Evolutionary conservation across 2,797 vertebrate species (phyloP).

Genomic region (Mastacembelus armatus): DNA sequence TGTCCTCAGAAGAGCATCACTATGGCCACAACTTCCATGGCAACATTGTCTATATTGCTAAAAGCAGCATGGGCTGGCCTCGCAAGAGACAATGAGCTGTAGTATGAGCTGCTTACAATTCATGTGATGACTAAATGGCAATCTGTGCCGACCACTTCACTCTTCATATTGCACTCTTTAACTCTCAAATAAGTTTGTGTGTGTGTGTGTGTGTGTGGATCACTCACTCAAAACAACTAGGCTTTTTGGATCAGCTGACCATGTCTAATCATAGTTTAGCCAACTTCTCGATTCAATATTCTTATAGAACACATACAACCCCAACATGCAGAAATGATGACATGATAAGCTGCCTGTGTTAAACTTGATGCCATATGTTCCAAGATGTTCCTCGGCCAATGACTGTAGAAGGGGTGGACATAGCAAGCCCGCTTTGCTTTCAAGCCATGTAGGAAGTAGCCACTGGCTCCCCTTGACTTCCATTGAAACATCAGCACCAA

Average conservation of each 20-base stretch:
- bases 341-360: background rate
- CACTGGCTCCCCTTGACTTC: no score
- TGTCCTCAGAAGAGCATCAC: conserved; percentile 9
- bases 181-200: no score
- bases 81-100: conserved; percentile 29
- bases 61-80: background rate
- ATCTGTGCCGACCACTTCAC: conserved; percentile 6
- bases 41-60: conserved; percentile 10
- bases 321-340: background rate
- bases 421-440: no score
- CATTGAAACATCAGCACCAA: no score
- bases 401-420: no score
- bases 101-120: conserved; percentile 30
- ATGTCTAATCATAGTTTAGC: background rate
- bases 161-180: conserved; percentile 6
- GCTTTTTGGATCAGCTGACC: background rate
- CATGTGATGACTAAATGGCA: conserved; percentile 28
- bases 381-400: no score
- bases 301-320: background rate
- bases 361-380: background rate
- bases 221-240: no score
- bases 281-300: no score
- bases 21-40: conserved; percentile 25
- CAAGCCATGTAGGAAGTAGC: no score
- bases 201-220: no score